Base-by-base conservation (phyloP, 2,113 vertebrate species). In the Amblyornis subalaris region DNA sequence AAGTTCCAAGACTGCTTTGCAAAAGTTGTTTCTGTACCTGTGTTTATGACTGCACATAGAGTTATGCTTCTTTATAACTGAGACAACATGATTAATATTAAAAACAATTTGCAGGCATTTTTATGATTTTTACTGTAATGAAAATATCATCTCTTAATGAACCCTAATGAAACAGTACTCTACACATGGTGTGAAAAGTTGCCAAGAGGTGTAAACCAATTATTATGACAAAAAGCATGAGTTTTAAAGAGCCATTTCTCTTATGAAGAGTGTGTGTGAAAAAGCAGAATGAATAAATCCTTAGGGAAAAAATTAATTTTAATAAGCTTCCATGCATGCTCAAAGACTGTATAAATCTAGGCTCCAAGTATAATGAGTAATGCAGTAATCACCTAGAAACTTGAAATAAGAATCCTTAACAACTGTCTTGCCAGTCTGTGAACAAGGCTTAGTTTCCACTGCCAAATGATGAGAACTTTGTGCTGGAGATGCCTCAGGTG, bases 201-300 rank as follows among this genome's bases (percentile, higher is more conserved):
- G 93, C 97, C 94, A 97, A 96, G 94, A 97, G 96, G 91, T 96
- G 83, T 97, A 95, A 96, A 95, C 93, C 88, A 97, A 97, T 97
- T 97, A 97, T 93, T 87, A 91, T 96, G 95, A 97, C 96, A 97
- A 96, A 97, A 97, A 81, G 13, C 83, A 90, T 48, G 80, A 95
- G 72, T 97, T 97, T 96, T 86, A 85, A 97, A 97, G 96, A 94
- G 54, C 76, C 53, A 80, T 95, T 98, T 95, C 44, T n/a, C 75
- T 97, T 95, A 67, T 83, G 86, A 94, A 93, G 67, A 71, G 74
- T 24, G 35, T 81, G 57, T 95, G 75, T 95, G 90, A 96, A 97
- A 86, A 97, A 96, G 67, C 48, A 94, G 87, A 96, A 94, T 88
- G 72, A 96, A 94, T 83, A 95, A 90, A 60, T 96, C 97, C 62